phyloP scores from a whole-genome alignment of 1,140 invertebrate species.

The Eupristina koningsbergeri region DNA sequence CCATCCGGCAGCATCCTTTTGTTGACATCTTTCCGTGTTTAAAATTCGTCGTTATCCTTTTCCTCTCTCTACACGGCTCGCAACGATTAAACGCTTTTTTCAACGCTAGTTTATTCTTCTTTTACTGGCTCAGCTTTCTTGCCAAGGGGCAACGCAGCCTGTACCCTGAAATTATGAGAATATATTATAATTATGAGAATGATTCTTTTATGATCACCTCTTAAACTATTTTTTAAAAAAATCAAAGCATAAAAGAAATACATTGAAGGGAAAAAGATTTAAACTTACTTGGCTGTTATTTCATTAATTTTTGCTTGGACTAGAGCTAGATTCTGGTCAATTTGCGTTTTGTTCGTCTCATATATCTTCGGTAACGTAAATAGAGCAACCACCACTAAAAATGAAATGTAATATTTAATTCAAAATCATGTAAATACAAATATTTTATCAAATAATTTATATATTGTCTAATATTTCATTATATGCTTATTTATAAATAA shows the following conservation, averaged over 20 bases:
- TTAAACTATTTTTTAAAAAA: too few species aligned
- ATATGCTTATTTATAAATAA: too few species aligned
- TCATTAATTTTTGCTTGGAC: slow-evolving; percentile 91
- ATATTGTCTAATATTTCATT: too few species aligned
- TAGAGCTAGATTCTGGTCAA: slow-evolving; percentile 93
- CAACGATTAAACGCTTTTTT: slow-evolving; percentile 35
- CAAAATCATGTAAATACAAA: neutral
- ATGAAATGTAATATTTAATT: slow-evolving; percentile 12
- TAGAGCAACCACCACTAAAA: slow-evolving; percentile 89
- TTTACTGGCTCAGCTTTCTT: slow-evolving; percentile 88
- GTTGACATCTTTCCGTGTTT: slow-evolving; percentile 36
- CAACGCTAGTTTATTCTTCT: slow-evolving; percentile 80
- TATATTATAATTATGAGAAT: too few species aligned
- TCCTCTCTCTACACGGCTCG: slow-evolving; percentile 38
- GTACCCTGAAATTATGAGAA: slow-evolving; percentile 82
- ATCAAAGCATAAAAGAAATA: neutral
- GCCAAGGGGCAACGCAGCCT: slow-evolving; percentile 90
- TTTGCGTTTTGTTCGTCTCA: slow-evolving; percentile 97
- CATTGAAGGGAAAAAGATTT: neutral
- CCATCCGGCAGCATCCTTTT: slow-evolving; percentile 41
- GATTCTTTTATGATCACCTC: too few species aligned
- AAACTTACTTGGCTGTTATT: slow-evolving; percentile 87
- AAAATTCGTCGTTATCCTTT: slow-evolving; percentile 38
- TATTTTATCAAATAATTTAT: neutral
- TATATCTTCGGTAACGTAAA: slow-evolving; percentile 98